Evolutionary conservation across 2,888 invertebrate species (phyloP).

Genomic region (Endotricha flammealis): DNA sequence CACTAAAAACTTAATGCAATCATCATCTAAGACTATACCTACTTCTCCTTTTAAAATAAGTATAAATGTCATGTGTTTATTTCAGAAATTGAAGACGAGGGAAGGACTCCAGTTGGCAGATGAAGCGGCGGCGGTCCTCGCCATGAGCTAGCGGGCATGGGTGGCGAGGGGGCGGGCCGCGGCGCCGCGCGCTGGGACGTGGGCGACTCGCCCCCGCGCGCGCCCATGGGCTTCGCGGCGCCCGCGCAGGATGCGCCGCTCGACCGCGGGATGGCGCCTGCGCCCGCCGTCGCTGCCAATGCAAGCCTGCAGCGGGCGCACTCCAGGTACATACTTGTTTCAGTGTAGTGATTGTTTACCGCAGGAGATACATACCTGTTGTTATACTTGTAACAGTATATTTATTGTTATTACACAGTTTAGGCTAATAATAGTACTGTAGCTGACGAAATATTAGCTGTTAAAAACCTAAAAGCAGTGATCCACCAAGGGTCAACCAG

Average conservation of each 20-base stretch:
- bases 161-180: slow-evolving; percentile 81
- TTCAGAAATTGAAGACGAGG: slow-evolving; percentile 20
- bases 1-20: too few species aligned
- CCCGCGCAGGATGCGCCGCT: slow-evolving; percentile 79
- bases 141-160: slow-evolving; percentile 77
- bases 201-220: slow-evolving; percentile 80
- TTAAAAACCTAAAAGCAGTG: too few species aligned
- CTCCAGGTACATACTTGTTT: slow-evolving; percentile 63
- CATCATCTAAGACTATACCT: too few species aligned
- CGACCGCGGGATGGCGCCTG: slow-evolving; percentile 66
- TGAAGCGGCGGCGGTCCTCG: slow-evolving; percentile 58
- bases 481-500: too few species aligned
- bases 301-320: slow-evolving; percentile 84
- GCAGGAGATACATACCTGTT: too few species aligned
- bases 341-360: too few species aligned
- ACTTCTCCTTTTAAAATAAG: too few species aligned
- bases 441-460: too few species aligned
- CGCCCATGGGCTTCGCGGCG: slow-evolving; percentile 77
- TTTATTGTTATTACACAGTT: too few species aligned
- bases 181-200: slow-evolving; percentile 80
- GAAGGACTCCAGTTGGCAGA: slow-evolving; percentile 46
- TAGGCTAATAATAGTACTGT: too few species aligned
- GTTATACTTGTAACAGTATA: too few species aligned
- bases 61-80: too few species aligned
- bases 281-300: slow-evolving; percentile 49